Conservation (phyloP, 2,888 invertebrate genomes). For the Leptogaster cylindrica region DNA sequence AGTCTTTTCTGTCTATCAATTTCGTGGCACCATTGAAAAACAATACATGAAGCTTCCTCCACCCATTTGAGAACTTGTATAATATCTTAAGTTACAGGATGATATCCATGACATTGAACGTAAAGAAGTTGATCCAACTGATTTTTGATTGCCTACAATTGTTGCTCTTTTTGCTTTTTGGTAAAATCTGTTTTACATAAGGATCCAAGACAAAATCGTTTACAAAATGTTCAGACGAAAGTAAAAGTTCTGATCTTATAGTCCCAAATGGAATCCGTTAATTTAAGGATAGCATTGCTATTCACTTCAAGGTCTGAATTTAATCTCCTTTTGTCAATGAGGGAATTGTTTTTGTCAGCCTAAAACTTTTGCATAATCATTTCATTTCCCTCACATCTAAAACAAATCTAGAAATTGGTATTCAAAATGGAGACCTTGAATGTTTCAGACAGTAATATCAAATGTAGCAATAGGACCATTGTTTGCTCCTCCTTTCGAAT, state of each 20-base stretch:
- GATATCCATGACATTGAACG: constrained; percentile 5
- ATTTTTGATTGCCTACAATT: constrained; percentile 27
- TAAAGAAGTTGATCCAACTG: constrained; percentile 20
- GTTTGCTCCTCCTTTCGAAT: too few species aligned
- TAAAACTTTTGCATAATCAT: too few species aligned
- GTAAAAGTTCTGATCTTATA: constrained; percentile 15
- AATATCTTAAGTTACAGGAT: constrained; percentile 17
- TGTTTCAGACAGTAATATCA: too few species aligned
- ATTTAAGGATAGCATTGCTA: too few species aligned
- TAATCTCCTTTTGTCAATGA: too few species aligned
- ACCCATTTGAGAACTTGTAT: constrained; percentile 29
- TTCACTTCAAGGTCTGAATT: too few species aligned
- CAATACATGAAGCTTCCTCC: constrained; percentile 8
- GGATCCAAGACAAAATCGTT: constrained; percentile 16
- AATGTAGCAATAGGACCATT: too few species aligned
- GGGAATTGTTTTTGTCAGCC: too few species aligned
- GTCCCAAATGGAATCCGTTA: constrained; percentile 13
- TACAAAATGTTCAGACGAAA: constrained; percentile 10
- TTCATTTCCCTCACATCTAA: too few species aligned
- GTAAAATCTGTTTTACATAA: constrained; percentile 17
- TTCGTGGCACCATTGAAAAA: neutral
- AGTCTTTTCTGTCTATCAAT: neutral
- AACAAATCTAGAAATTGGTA: too few species aligned
- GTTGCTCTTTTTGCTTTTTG: constrained; percentile 3
- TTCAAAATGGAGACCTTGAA: too few species aligned